Percentiles rank a stretch among this genome's conserved stretches.
These are phyloP conservation scores for Cataglyphis altisquamis DNA, from an alignment of 2,888 invertebrate genomes.

Conservation along the genomic window DNA sequence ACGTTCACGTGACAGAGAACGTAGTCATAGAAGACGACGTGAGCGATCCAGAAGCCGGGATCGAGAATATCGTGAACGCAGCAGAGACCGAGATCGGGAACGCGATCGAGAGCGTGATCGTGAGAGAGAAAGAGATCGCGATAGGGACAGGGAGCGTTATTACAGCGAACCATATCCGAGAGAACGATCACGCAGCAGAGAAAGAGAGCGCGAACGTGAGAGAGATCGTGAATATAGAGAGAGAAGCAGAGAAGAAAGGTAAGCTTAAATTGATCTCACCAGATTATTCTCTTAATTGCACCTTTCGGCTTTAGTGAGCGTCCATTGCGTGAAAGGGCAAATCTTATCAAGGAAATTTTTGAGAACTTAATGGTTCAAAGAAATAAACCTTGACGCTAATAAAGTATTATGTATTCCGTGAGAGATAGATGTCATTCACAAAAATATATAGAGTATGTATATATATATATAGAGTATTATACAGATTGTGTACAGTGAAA, in stretches of 20 bases:
- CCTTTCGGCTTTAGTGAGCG: neutral
- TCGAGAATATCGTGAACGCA: conserved; percentile 88
- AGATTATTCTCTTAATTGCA: conserved; percentile 57
- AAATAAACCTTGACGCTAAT: neutral
- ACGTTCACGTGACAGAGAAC: conserved; percentile 87
- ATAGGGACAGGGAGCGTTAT: conserved; percentile 86
- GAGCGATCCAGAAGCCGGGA: conserved; percentile 91
- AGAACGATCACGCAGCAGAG: conserved; percentile 94
- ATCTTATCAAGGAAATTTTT: conserved; percentile 5
- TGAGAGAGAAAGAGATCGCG: conserved; percentile 87
- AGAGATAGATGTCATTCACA: neutral
- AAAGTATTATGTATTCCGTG: conserved; percentile 7
- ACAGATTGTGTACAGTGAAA: neutral
- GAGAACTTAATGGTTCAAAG: neutral
- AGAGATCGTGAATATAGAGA: conserved; percentile 91
- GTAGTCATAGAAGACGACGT: conserved; percentile 89
- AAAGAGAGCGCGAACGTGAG: conserved; percentile 88
- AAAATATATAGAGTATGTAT: neutral
- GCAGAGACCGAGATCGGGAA: conserved; percentile 87
- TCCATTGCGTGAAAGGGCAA: neutral
- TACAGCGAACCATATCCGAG: conserved; percentile 87
- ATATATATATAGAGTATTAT: no score
- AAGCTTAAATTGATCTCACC: conserved; percentile 79
- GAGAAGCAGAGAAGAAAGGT: conserved; percentile 93
- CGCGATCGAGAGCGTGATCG: conserved; percentile 88